Evolutionary conservation across 2,797 vertebrate species (phyloP), one percentile per base, ranked within the genome.

Genomic region (Sebastes oblongus): DNA sequence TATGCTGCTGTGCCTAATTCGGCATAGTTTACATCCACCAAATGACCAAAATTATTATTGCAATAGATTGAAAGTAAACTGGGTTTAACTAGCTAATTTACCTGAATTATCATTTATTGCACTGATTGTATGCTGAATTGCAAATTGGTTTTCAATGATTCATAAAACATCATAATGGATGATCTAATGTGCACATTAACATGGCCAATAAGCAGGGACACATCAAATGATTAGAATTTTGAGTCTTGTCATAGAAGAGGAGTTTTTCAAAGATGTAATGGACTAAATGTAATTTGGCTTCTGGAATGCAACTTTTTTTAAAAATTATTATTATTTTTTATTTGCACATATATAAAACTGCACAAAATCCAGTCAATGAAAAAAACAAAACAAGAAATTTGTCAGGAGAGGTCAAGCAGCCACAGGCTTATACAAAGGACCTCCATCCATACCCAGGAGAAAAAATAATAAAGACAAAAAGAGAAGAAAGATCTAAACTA

Each of bases 161-260:
- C 1, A 1, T n/a, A 2, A 8, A 39, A 36, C 25, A 18, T 25
- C 0, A 30, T 8, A 59, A 12, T 4, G 10, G 13, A 5, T 20
- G 14, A 4, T 7, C 2, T 52, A 36, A 13, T 34, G 2, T 34
- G 22, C 34, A n/a, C 3, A 50, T 20, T 20, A 20, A 8, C 46
- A 20, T n/a, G 14, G 14, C 14, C 14, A 50, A 7, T 9, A 9
- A 56, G 4, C 29, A 36, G 1, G 2, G 6, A 18, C 2, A 6
- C 16, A 5, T 60, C 14, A 30, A 30, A 54, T 5, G 1, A 9
- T 34, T 1, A 22, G 3, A 2, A 8, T 16, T 65, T 24, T 50
- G 24, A 54, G 30, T 60, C 6, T 71, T 52, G 18, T 2, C 5
- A 7, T 2, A 64, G 12, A 72, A 29, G 6, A 12, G 11, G 10